Evolutionary conservation across 2,113 vertebrate genomes (phyloP).

Genomic region (Balaeniceps rex): DNA sequence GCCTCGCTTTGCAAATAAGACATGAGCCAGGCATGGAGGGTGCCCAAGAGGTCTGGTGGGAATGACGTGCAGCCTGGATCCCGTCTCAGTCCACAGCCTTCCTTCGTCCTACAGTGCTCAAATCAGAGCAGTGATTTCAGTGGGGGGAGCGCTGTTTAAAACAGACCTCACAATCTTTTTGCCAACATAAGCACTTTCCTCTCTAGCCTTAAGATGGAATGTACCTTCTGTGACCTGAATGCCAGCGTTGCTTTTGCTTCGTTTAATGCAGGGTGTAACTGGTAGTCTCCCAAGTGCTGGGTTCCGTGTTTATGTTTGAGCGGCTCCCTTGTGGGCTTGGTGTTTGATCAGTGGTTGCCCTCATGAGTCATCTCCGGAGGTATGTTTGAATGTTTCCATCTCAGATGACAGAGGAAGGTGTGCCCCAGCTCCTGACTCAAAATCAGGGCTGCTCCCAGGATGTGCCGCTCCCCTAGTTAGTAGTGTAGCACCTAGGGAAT

Average conservation of each 20-base stretch:
- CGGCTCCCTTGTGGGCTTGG: neutral
- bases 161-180: neutral
- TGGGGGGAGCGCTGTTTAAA: neutral
- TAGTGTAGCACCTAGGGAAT: neutral
- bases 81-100: neutral
- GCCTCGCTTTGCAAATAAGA: neutral
- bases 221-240: neutral
- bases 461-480: neutral
- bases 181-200: neutral
- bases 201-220: neutral
- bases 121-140: neutral
- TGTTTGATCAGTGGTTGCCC: neutral
- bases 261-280: neutral
- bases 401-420: neutral
- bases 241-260: neutral
- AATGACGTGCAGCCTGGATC: accelerated
- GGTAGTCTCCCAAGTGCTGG: neutral
- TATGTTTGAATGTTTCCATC: neutral
- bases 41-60: neutral
- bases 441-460: neutral
- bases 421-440: neutral
- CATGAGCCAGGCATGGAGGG: neutral
- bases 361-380: neutral
- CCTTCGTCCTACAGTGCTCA: neutral
- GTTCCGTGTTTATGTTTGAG: neutral